phyloP scores from a whole-genome alignment of 2,888 invertebrate species.

The Oscheius sp. region DNA sequence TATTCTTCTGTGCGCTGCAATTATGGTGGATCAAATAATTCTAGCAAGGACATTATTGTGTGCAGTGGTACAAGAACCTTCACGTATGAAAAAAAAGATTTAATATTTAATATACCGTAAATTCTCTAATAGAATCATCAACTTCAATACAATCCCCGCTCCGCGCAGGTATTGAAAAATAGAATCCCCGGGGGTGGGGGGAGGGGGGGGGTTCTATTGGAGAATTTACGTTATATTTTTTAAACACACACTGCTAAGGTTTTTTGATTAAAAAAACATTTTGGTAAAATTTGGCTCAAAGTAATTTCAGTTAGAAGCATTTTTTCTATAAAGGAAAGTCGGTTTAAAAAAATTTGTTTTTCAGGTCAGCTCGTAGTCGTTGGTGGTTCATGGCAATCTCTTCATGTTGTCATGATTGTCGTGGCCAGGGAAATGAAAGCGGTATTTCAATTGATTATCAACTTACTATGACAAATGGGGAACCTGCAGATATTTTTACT shows the following conservation, averaged over 20 bases:
- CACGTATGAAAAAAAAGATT: too few species aligned
- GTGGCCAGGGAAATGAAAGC: slow-evolving; percentile 32
- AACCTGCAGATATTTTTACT: slow-evolving; percentile 82
- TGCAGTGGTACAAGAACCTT: slow-evolving; percentile 42
- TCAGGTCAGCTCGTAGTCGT: slow-evolving; percentile 83
- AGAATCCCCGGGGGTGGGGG: too few species aligned
- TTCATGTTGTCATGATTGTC: too few species aligned
- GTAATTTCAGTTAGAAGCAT: neutral
- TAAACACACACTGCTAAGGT: neutral
- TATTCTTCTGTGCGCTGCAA: neutral
- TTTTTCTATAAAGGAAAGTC: neutral
- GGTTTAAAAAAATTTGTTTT: slow-evolving; percentile 69
- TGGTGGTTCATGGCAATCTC: slow-evolving; percentile 94
- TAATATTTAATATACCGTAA: too few species aligned
- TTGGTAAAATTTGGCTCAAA: neutral
- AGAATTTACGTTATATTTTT: neutral
- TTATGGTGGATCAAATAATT: neutral
- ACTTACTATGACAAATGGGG: slow-evolving; percentile 87
- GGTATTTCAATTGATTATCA: slow-evolving; percentile 76
- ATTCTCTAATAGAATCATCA: too few species aligned
- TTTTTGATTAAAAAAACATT: neutral
- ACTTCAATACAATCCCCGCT: too few species aligned
- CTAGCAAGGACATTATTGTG: slow-evolving; percentile 24
- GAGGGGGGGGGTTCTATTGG: too few species aligned
- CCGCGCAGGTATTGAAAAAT: too few species aligned